Conservation (phyloP, 2,888 invertebrate species). For the Caenorhabditis doughertyi region DNA sequence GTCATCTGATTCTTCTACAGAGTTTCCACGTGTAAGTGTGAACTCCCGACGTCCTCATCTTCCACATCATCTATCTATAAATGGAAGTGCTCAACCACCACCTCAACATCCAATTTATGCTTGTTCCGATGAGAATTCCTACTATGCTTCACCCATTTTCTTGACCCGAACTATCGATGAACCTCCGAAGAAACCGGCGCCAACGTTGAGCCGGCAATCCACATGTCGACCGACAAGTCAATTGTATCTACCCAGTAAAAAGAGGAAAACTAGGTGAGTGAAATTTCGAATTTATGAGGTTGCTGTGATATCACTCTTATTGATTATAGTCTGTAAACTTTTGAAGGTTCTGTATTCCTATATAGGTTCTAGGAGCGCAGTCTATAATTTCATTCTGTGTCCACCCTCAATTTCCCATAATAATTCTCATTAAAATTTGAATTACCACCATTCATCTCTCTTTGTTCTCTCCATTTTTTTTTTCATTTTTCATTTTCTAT, state of each 20-base stretch:
- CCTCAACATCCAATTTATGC: constrained; percentile 48
- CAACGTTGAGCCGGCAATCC: constrained; percentile 68
- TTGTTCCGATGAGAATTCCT: constrained; percentile 66
- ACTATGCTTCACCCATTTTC: constrained; percentile 64
- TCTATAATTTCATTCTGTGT: background rate
- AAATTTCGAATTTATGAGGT: background rate
- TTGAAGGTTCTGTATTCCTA: background rate
- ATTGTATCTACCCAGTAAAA: constrained; percentile 73
- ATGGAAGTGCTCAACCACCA: background rate
- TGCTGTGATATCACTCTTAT: background rate
- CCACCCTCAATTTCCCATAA: constrained; percentile 10
- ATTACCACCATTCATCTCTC: background rate
- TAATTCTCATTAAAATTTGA: constrained; percentile 44
- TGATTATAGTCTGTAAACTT: background rate
- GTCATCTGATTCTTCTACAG: constrained; percentile 12
- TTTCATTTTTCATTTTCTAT: background rate
- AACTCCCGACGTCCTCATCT: constrained; percentile 22
- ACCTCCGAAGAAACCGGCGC: constrained; percentile 65
- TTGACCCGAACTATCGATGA: constrained; percentile 47
- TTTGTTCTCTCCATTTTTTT: constrained; percentile 2
- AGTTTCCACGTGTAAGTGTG: constrained; percentile 23
- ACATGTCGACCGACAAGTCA: constrained; percentile 74
- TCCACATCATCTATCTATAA: constrained; percentile 28
- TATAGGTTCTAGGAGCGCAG: background rate
- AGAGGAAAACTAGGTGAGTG: constrained; percentile 61